Conservation (phyloP, 2,113 vertebrate species). For the Nettapus auritus region DNA sequence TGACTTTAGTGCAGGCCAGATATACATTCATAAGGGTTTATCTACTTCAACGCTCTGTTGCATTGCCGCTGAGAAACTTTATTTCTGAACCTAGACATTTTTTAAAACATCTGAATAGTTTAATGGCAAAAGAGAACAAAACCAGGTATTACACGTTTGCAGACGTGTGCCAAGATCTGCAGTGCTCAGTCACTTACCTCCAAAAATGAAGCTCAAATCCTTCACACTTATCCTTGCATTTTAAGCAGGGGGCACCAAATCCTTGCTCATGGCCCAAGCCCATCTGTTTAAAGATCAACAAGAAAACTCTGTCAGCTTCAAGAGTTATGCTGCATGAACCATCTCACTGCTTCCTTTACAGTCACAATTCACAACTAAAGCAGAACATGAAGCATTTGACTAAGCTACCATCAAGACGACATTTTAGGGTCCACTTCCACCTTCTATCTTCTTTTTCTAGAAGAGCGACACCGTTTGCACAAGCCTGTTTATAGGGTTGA, state of each 20-base stretch:
- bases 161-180: not conserved
- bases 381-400: not conserved
- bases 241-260: slow-evolving; percentile 92
- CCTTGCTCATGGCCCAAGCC: slow-evolving; percentile 95
- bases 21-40: not conserved
- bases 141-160: not conserved
- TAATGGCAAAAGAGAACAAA: not conserved
- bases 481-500: not conserved
- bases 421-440: not conserved
- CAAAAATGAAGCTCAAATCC: slow-evolving; percentile 98
- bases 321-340: not conserved
- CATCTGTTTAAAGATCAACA: slow-evolving; percentile 81
- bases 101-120: not conserved
- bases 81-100: not conserved
- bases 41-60: not conserved
- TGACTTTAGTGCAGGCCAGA: not conserved
- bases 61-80: not conserved
- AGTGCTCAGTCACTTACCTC: slow-evolving; percentile 83
- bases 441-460: not conserved
- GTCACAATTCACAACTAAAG: not conserved
- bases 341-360: not conserved
- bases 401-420: not conserved
- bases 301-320: not conserved
- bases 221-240: slow-evolving; percentile 97
- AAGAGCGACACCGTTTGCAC: not conserved